phyloP scores from a whole-genome alignment of 2,797 vertebrate species.

The Buphagus erythrorhynchus region DNA sequence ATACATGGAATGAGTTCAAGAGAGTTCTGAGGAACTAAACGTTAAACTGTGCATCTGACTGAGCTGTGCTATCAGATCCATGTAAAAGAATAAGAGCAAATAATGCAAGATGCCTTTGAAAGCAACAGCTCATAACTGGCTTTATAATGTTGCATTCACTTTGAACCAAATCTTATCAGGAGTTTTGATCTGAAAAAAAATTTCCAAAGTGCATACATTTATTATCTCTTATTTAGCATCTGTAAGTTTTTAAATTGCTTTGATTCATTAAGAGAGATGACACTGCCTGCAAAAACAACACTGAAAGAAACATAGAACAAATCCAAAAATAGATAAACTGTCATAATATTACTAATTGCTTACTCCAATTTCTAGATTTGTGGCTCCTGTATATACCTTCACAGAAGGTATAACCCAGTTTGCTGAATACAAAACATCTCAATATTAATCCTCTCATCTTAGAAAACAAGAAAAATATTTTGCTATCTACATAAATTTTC shows the following conservation, averaged over 20 bases:
- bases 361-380: not conserved
- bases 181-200: not conserved
- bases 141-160: not conserved
- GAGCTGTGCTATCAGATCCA: not conserved
- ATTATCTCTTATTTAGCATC: not conserved
- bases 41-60: not conserved
- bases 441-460: not conserved
- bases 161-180: not conserved
- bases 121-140: not conserved
- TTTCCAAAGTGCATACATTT: not conserved
- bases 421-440: not conserved
- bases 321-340: not conserved
- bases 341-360: not conserved
- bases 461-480: not conserved
- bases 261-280: not conserved
- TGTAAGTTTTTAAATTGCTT: not conserved
- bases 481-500: not conserved
- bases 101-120: not conserved
- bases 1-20: not conserved
- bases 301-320: not conserved
- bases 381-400: not conserved
- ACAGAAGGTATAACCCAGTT: not conserved
- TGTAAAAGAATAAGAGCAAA: not conserved
- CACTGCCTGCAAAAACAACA: not conserved
- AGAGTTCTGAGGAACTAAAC: not conserved